These are phyloP conservation scores for Daktulosphaira vitifoliae DNA, from an alignment of 1,140 invertebrate species.

Conservation along the genomic window DNA sequence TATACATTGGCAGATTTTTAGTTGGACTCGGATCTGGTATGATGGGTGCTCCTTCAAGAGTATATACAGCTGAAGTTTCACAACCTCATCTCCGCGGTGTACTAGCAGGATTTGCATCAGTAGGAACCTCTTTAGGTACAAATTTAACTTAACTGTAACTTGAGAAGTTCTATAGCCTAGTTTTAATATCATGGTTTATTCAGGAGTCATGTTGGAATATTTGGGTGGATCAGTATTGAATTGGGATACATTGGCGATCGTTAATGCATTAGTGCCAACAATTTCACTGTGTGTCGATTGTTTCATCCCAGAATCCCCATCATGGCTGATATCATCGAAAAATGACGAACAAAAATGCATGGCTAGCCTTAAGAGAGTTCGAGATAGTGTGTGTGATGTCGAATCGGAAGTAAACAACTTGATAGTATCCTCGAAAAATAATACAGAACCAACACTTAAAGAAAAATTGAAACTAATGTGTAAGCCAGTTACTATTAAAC, in stretches of 20 bases:
- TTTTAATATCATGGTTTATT: slow-evolving; percentile 31
- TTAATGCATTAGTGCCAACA: slow-evolving; percentile 52
- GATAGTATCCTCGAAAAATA: slow-evolving; percentile 53
- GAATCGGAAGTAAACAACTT: slow-evolving; percentile 55
- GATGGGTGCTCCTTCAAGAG: slow-evolving; percentile 58
- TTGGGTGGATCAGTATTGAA: slow-evolving; percentile 50
- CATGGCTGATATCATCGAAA: slow-evolving; percentile 56
- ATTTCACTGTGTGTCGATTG: slow-evolving; percentile 52
- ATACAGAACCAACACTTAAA: slow-evolving; percentile 46
- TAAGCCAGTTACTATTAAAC: slow-evolving; percentile 55
- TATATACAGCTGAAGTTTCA: slow-evolving; percentile 59
- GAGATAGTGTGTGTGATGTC: slow-evolving; percentile 54
- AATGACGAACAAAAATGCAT: slow-evolving; percentile 51
- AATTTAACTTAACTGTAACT: neutral
- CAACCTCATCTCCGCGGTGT: slow-evolving; percentile 60
- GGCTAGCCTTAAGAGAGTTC: slow-evolving; percentile 50
- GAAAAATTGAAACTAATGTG: slow-evolving; percentile 52
- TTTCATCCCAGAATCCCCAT: slow-evolving; percentile 61
- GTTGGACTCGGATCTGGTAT: slow-evolving; percentile 59
- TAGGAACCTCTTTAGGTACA: slow-evolving; percentile 44
- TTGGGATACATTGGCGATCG: slow-evolving; percentile 53
- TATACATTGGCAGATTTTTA: slow-evolving; percentile 53
- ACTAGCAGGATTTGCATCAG: slow-evolving; percentile 54
- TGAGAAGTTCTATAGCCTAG: neutral
- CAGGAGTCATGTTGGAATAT: slow-evolving; percentile 49